Evolutionary conservation across 1,140 invertebrate genomes (phyloP), one percentile per base, ranked within the genome.

Genomic region (Drosophila pseudoobscura): DNA sequence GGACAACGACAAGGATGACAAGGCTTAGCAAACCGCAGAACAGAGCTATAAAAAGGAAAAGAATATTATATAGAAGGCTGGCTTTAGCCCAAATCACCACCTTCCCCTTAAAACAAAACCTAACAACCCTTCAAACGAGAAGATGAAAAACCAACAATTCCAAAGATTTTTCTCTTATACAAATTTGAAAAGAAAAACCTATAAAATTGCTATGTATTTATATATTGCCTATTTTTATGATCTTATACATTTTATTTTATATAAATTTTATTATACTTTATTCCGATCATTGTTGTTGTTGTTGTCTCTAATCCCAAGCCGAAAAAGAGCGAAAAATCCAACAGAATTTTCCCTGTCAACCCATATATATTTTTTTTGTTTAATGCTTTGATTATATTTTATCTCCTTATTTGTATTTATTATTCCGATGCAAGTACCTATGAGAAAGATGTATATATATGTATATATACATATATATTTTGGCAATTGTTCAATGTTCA

Each of bases 351-450:
- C 13, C 2, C 26, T 51, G 26, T 20, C n/a, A 57, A 41, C 29
- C 24, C 22, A 31, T 11, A 1, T 6, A 11, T 6, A 8, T 15
- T 45, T 51, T 71, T 26, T 71, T 72, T 71, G 1, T 50, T 53
- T 45, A 46, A 46, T 29, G 43, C 50, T 64, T 20, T 55, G 15
- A 26, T 24, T 54, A 22, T 35, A 6, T 52, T 71, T 54, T 43
- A 20, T 44, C 15, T 71, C 50, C 43, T 50, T 61, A 39, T 39
- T 39, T 54, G 43, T 65, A 75, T 65, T 68, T 52, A 52, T 58
- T 66, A 31, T 59, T 65, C 60, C 50, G 63, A 68, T 69, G 65
- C 63, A 69, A 68, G 65, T 69, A 69, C 65, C 65, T 69, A 69
- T 69, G 65, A 63, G 46, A 74, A 45, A 74, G 35, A 70, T 70